Base-by-base conservation (phyloP, 2,797 vertebrate genomes). In the Lagocephalus sceleratus region DNA sequence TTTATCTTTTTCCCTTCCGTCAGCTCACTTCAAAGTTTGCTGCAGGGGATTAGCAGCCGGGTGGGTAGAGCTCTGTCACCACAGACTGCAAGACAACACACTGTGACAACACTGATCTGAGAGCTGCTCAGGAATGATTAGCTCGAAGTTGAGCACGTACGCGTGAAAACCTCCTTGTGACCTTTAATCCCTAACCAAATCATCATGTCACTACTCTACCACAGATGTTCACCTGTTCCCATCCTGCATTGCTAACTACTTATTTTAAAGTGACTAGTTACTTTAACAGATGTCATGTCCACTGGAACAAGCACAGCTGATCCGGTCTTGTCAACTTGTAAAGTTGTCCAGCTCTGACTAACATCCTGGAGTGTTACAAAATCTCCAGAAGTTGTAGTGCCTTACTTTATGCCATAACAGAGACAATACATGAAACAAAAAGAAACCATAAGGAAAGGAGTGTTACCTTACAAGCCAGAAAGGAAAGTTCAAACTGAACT, bases 1-100 rank as follows among this genome's bases (percentile, higher is more conserved):
- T 90, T 89, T 88, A 89, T 89, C 85, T 85, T 82, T 82, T 88
- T 85, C 79, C 50, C 63, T 86, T 76, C 78, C 69, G 75, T 88
- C 86, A 87, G 78, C 80, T 87, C 82, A 78, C 82, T 68, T 57
- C 66, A 68, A 83, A 85, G 76, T 83, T 83, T 77, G 69, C 79
- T 79, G 76, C 73, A 67, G 67, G 66, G 84, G 84, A 88, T 88
- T 88, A 87, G 66, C 39, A 67, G 66, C 66, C 78, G 75, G 76
- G 63, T 65, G 78, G 75, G 78, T 76, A 75, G 75, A 71, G 66
- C 76, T 70, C 81, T 76, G 75, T 78, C 83, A 79, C 70, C 19
- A 32, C 60, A 41, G 48, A 77, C 73, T 77, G 71, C 75, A 70
- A 79, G 83, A 86, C 79, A 82, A 82, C 71, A 66, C 52, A 52